Conservation (phyloP, 1,140 invertebrate genomes). For the Calosoma granatense region DNA sequence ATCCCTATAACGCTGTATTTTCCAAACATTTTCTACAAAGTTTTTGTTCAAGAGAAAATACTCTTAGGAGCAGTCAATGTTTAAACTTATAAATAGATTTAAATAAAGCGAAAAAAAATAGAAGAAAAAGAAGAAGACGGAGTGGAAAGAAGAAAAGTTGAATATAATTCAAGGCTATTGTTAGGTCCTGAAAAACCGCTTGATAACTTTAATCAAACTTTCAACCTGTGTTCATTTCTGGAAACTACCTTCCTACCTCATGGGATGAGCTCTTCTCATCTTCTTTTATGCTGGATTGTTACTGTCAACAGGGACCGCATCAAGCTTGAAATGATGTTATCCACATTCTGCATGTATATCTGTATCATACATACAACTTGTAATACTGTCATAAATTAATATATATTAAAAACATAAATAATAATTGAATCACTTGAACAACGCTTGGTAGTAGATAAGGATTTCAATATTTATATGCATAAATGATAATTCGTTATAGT, state of each 20-base stretch:
- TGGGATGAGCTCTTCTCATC: background rate
- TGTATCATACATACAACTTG: no score
- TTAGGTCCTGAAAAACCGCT: background rate
- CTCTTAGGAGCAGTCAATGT: no score
- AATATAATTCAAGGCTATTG: background rate
- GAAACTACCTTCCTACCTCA: background rate
- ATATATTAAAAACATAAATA: no score
- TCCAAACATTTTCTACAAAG: no score
- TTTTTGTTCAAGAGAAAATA: no score
- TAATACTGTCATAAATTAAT: no score
- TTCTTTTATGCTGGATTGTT: background rate
- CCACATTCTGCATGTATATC: background rate
- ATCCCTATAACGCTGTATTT: no score
- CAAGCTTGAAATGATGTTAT: background rate
- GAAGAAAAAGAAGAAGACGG: background rate
- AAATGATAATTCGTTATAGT: no score
- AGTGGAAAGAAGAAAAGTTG: background rate
- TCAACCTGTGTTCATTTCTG: background rate
- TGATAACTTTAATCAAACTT: background rate
- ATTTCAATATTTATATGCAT: no score
- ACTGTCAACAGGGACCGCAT: background rate
- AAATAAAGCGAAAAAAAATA: background rate
- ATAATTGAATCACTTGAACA: no score
- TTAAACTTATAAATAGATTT: no score
- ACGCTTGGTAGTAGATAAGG: no score